phyloP scores from a whole-genome alignment of 2,113 vertebrate genomes.

The Planiliza haematocheilus region DNA sequence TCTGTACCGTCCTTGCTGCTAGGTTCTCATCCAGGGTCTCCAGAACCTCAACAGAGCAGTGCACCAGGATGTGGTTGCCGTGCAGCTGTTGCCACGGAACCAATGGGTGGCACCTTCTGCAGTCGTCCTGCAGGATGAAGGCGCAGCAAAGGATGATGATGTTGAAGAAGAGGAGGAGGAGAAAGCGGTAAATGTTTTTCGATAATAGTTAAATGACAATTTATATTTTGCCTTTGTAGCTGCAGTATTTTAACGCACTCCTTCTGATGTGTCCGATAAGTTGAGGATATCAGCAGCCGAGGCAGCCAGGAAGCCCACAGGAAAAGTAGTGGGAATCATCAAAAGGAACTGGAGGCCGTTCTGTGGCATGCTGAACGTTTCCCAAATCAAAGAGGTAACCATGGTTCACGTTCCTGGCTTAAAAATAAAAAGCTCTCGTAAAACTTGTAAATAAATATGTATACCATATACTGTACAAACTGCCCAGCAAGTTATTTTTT shows the following conservation, averaged over 20 bases:
- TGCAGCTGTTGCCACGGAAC: conserved; percentile 88
- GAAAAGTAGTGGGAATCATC: conserved; percentile 94
- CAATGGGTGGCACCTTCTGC: conserved; percentile 92
- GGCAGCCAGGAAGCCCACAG: conserved; percentile 87
- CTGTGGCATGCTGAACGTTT: conserved; percentile 95
- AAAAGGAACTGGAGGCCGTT: conserved; percentile 96
- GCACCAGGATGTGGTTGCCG: conserved; percentile 94
- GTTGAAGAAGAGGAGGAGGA: conserved; percentile 85
- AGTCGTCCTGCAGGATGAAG: conserved; percentile 93
- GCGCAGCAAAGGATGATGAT: conserved; percentile 86
- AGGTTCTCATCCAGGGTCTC: conserved; percentile 95
- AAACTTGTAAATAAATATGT: not conserved
- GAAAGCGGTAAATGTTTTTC: conserved; percentile 64
- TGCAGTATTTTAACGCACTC: not conserved
- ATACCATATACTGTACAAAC: not conserved
- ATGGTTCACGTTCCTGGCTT: not conserved
- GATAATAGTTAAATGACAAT: not conserved
- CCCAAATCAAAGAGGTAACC: conserved; percentile 94
- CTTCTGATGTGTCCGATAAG: conserved; percentile 71
- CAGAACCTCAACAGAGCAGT: conserved; percentile 93
- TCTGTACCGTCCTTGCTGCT: not conserved
- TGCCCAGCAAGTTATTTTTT: not conserved
- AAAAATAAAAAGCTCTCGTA: not conserved
- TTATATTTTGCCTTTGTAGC: not conserved
- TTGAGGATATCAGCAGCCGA: conserved; percentile 78